Evolutionary conservation across 2,888 invertebrate genomes (phyloP).

Genomic region (Eupithecia dodoneata): DNA sequence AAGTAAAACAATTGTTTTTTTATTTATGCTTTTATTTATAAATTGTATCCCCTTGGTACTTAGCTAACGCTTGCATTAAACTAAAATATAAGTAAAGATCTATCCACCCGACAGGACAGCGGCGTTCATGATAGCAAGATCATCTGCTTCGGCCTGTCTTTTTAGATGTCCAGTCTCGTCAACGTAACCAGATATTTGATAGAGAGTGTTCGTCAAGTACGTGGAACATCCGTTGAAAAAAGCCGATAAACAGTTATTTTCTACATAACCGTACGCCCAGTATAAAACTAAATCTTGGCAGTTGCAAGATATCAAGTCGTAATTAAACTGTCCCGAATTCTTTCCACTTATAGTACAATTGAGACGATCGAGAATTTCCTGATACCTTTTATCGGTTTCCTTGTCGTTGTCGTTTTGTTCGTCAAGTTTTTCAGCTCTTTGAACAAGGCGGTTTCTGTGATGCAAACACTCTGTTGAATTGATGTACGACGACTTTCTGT

Average conservation of each 20-base stretch:
- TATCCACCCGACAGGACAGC: too few species aligned
- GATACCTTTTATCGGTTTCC: background rate
- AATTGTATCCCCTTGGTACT: too few species aligned
- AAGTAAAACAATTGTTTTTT: too few species aligned
- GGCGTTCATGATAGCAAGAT: too few species aligned
- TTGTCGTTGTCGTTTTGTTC: background rate
- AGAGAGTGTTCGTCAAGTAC: background rate
- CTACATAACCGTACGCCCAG: background rate
- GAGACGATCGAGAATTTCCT: background rate
- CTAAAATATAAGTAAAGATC: too few species aligned
- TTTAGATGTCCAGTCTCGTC: constrained; percentile 1
- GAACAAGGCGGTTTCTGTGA: background rate
- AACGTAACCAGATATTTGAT: background rate
- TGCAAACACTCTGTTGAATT: constrained; percentile 5
- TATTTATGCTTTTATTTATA: too few species aligned
- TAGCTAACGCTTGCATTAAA: too few species aligned
- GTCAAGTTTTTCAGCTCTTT: background rate
- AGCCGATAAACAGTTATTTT: background rate
- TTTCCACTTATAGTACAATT: background rate
- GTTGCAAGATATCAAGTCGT: background rate
- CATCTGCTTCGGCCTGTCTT: background rate
- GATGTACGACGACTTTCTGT: constrained; percentile 3
- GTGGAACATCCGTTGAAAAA: background rate
- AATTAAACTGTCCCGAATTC: background rate
- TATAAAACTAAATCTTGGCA: background rate